Percentiles rank a stretch among this genome's conserved stretches.
Conservation (phyloP, 2,113 vertebrate species). For the Diadophis punctatus region DNA sequence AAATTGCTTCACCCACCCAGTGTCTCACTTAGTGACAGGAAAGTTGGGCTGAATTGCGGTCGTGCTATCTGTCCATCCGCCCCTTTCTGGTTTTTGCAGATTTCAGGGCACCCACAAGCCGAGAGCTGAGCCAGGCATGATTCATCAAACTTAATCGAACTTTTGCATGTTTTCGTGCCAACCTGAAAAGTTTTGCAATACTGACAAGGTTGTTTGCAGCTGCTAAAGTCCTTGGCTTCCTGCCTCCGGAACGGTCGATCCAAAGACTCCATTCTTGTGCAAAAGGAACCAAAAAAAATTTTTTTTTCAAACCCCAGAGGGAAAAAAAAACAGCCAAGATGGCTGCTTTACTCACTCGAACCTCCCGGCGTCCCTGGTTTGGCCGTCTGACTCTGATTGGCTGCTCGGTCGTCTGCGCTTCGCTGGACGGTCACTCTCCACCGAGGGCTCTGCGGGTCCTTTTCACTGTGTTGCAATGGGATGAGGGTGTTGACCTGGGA, state of each 20-base stretch:
- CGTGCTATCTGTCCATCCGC: not conserved
- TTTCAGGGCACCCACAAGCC: not conserved
- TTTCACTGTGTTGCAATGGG: constrained; percentile 51
- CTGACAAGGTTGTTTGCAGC: not conserved
- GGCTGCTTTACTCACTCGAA: not conserved
- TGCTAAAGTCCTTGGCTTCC: not conserved
- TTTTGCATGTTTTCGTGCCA: not conserved
- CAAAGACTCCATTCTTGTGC: not conserved
- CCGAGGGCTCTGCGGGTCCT: constrained; percentile 17
- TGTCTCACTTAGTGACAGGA: not conserved
- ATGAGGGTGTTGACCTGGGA: constrained; percentile 59
- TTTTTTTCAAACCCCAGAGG: too few species aligned
- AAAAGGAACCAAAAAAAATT: too few species aligned
- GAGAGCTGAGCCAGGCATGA: not conserved
- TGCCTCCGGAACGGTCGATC: not conserved
- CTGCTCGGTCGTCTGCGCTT: not conserved
- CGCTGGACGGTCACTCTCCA: constrained; percentile 55
- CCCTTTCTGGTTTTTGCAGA: not conserved
- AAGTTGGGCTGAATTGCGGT: not conserved
- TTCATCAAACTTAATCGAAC: accelerated
- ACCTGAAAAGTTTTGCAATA: not conserved
- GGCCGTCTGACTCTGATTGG: not conserved
- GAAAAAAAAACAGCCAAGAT: not conserved
- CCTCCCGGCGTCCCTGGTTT: accelerated
- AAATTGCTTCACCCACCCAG: not conserved